Evolutionary conservation across 1,140 invertebrate genomes (phyloP), one percentile per base, ranked within the genome.

Genomic region (Tyrophagus putrescentiae): DNA sequence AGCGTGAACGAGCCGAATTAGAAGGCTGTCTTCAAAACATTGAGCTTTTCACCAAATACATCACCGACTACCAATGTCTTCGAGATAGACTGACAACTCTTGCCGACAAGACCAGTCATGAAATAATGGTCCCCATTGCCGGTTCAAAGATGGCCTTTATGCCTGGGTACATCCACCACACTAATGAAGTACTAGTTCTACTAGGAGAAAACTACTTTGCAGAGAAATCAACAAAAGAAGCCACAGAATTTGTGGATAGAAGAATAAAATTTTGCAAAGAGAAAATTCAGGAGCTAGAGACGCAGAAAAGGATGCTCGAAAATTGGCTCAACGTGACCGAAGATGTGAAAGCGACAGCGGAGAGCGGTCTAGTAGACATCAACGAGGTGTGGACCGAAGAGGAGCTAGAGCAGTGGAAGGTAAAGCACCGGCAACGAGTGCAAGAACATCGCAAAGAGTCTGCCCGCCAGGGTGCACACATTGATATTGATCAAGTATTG

Each of bases 171-270:
- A 67, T 85, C 29, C 75, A 77, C 21, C 81, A 85, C 62, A 84
- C 83, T 1, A 85, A 84, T 72, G 82, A 84, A 72, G 75, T 84
- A 21, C 67, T 81, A 39, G 79, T 81, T 28, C 73, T 77, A 3
- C 67, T 84, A 9, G 83, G 83, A 28, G 80, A 82, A 64, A 79
- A 80, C 62, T 84, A 80, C 70, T 85, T 85, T 74, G 78, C 75
- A 13, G 82, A 84, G 64, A 75, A 80, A 48, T 82, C 79, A 39
- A 76, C 80, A 5, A 74, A 77, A 62, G 76, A 83, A 66, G 81
- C 83, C 1, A 68, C 68, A n/a, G 76, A 75, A 25, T 77, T 85
- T 50, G 78, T 78, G 54, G 69, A 77, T 39, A 72, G 82, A 31
- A 75, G 82, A 70, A 69, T 64, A 11, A 21, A 42, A 78, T 76